Base-by-base conservation (phyloP, 2,797 vertebrate genomes). In the Melopsittacus undulatus region DNA sequence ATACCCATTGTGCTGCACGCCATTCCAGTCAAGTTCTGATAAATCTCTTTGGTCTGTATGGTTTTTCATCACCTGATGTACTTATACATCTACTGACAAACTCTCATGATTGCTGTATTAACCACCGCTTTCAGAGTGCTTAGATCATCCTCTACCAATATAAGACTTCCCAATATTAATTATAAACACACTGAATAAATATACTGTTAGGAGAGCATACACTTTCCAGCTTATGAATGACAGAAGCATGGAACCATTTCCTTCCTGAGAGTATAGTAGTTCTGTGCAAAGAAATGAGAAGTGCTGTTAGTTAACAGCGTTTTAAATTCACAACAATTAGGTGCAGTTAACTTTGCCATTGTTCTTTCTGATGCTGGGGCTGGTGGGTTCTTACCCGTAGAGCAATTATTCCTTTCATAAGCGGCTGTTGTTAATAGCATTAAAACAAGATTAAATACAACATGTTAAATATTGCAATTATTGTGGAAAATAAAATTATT, bases 401-500 rank as follows among this genome's bases (percentile, higher is more conserved):
- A 95, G 94, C 97, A 96, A 97, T 96, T 96, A 97, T 83, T 95
- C 95, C 96, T 97, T 98, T 97, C 97, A 96, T 95, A 97, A 97
- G 95, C 95, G 96, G 96, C 97, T 89, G 77, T 97, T 96, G 97
- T 97, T 98, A 98, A 98, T 97, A 97, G 97, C 97, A 97, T 98
- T 98, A 98, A 98, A 98, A 98, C 96, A 96, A 98, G 97, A 98
- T 98, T 98, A 98, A 98, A 98, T 98, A 97, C 97, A 98, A 98
- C 97, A 98, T 97, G 97, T 97, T 98, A 98, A 98, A 98, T 98
- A 98, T 98, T 98, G 97, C 97, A 98, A 98, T 98, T 98, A 98
- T 98, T 98, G 98, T 98, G 98, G 97, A 98, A 98, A 98, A 98
- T 98, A 98, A 98, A 98, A 98, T 98, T 98, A 98, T 98, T 98